phyloP scores from a whole-genome alignment of 1,140 invertebrate species.

The Wiebesia pumilae region DNA sequence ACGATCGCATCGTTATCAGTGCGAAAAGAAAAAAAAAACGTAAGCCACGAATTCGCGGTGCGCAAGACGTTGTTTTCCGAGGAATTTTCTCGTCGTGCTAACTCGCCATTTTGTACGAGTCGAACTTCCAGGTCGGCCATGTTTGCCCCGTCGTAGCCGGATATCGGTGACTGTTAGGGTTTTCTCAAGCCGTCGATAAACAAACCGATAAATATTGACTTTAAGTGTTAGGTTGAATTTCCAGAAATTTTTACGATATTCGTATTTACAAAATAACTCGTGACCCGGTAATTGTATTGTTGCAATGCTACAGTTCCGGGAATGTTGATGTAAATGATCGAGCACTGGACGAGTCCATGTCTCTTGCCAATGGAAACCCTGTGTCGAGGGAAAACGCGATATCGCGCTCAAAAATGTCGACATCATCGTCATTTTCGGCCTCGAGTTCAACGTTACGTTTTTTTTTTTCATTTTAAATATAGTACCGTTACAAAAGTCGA shows the following conservation, averaged over 20 bases:
- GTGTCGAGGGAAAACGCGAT: too few relatives aligned
- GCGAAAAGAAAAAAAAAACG: too few relatives aligned
- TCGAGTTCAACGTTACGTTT: background rate
- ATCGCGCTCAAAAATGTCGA: too few relatives aligned
- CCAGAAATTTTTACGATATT: too few relatives aligned
- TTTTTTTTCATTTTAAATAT: background rate
- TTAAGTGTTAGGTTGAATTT: background rate
- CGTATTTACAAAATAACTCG: too few relatives aligned
- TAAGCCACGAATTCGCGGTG: background rate
- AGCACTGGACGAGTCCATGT: constrained; percentile 37
- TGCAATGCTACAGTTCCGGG: too few relatives aligned
- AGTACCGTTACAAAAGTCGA: too few relatives aligned
- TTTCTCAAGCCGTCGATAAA: background rate
- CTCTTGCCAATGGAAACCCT: background rate
- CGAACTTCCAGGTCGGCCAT: constrained; percentile 69
- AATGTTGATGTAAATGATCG: background rate
- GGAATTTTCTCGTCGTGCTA: constrained; percentile 21
- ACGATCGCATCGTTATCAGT: too few relatives aligned
- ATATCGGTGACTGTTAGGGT: background rate
- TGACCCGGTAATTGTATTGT: too few relatives aligned
- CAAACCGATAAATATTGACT: background rate
- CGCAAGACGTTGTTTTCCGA: background rate
- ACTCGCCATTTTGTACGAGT: constrained; percentile 71
- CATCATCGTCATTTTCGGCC: too few relatives aligned
- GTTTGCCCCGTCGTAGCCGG: constrained; percentile 55